A percentile compares a stretch with the other conserved stretches of the same genome.
These are phyloP conservation scores for Drosophila formosana DNA, from an alignment of 2,888 invertebrate genomes.

Conservation along the genomic window DNA sequence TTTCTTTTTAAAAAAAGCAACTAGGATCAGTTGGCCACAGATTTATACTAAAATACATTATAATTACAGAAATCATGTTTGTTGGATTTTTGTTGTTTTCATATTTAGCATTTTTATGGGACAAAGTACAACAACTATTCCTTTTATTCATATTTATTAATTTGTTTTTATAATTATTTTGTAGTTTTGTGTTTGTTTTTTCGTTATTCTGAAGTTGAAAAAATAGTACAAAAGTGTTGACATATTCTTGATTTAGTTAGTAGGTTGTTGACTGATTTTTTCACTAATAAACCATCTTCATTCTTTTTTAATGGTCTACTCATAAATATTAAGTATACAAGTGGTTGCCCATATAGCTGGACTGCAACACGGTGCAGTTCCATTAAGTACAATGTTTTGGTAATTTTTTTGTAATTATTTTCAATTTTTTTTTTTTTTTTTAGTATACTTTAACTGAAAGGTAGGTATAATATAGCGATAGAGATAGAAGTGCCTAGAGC, in stretches of 20 bases:
- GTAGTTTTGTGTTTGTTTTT: constrained; percentile 45
- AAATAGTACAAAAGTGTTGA: constrained; percentile 82
- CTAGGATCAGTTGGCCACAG: constrained; percentile 64
- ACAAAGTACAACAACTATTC: constrained; percentile 81
- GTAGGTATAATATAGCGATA: constrained; percentile 48
- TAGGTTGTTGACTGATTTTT: constrained; percentile 50
- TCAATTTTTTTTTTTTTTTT: constrained; percentile 22
- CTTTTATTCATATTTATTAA: constrained; percentile 32
- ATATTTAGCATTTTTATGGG: constrained; percentile 65
- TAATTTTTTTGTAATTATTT: constrained; percentile 27
- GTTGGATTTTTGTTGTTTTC: constrained; percentile 54
- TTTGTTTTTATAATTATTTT: constrained; percentile 36
- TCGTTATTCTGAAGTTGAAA: constrained; percentile 64
- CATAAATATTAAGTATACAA: constrained; percentile 68
- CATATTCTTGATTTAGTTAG: constrained; percentile 62
- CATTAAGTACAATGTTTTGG: constrained; percentile 70
- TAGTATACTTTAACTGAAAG: constrained; percentile 74
- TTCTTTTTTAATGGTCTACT: constrained; percentile 44
- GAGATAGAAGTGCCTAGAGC: constrained; percentile 35
- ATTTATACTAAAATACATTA: constrained; percentile 71
- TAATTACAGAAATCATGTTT: constrained; percentile 67
- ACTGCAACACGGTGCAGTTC: constrained; percentile 61
- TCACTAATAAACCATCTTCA: constrained; percentile 56
- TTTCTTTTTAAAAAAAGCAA: constrained; percentile 73
- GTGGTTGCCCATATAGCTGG: constrained; percentile 84